Evolutionary conservation across 1,140 invertebrate genomes (phyloP), one percentile per base, ranked within the genome.

Genomic region (Triops longicaudatus): DNA sequence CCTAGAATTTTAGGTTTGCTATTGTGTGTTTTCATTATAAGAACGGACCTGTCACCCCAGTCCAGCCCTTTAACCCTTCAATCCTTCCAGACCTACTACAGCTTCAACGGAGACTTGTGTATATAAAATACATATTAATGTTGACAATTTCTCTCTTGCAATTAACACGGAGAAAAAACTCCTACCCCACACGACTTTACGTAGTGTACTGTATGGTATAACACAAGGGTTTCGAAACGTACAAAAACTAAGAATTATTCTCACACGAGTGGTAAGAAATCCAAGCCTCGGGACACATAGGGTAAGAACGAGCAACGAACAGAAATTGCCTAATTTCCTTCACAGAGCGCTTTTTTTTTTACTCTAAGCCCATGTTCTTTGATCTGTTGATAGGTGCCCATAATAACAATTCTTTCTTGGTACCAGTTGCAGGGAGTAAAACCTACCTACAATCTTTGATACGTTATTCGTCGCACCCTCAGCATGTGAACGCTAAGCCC

Each of bases 41-140:
- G 50, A 63, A n/a, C 50, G 50, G 22, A 63, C 22, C 50, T 22
- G 14, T n/a, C 22, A n/a, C 17, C 50, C 50, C n/a, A 63, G 50
- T 63, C 50, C 14, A 63, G 50, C 50, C 50, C 50, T 22, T 63
- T 63, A 63, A 63, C 50, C 50, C 50, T 22, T 63, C 14, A 63
- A n/a, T 22, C 50, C 22, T 63, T 22, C 50, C 14, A 63, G 22
- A 63, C 22, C 50, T 63, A 37, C 31, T 37, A 63, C 22, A 63
- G 50, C 50, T 63, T 63, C 50, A 63, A 63, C 50, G 17, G 22
- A 63, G 22, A 63, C 50, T 63, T 22, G 50, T 63, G 50, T 63
- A 63, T n/a, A 63, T 63, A 63, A 63, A 63, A 63, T 63, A 63
- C 50, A 63, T 63, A 22, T 63, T 63, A 63, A 63, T 63, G 50